phyloP scores from a whole-genome alignment of 2,888 invertebrate genomes.

The Morpho deidamia region DNA sequence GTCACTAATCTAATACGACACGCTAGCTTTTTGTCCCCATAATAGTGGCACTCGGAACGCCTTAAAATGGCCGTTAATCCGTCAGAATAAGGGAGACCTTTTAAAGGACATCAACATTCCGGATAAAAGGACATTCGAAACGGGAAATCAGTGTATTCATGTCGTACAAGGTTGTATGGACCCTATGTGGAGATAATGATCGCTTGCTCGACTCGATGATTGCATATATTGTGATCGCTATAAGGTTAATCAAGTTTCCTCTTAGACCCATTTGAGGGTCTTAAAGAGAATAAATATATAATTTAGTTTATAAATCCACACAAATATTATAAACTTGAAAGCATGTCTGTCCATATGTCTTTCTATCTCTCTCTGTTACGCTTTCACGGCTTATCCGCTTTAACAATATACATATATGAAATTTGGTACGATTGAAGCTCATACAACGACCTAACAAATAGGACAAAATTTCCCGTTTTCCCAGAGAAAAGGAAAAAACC shows the following conservation, averaged over 20 bases:
- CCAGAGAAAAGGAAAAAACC: no score
- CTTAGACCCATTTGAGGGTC: neutral
- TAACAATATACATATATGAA: no score
- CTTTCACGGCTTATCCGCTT: no score
- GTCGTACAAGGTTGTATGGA: conserved; percentile 9
- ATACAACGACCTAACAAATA: no score
- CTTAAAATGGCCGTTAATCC: conserved; percentile 62
- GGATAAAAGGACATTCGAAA: conserved; percentile 36
- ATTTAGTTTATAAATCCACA: no score
- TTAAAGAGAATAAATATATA: neutral
- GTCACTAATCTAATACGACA: conserved; percentile 76
- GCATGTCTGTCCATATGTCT: no score
- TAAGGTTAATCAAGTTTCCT: neutral
- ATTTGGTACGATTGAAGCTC: no score
- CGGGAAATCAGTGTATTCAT: conserved; percentile 19
- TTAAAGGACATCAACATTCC: conserved; percentile 51
- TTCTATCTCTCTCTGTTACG: no score
- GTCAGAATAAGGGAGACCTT: conserved; percentile 51
- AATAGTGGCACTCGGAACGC: conserved; percentile 63
- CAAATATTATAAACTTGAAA: no score
- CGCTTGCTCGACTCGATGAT: conserved; percentile 2
- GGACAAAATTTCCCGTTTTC: no score
- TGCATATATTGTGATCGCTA: conserved; percentile 2
- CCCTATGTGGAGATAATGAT: conserved; percentile 13
- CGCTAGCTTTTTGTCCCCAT: conserved; percentile 72